Conservation (phyloP, 2,797 vertebrate genomes). For the Chiloscyllium punctatum region DNA sequence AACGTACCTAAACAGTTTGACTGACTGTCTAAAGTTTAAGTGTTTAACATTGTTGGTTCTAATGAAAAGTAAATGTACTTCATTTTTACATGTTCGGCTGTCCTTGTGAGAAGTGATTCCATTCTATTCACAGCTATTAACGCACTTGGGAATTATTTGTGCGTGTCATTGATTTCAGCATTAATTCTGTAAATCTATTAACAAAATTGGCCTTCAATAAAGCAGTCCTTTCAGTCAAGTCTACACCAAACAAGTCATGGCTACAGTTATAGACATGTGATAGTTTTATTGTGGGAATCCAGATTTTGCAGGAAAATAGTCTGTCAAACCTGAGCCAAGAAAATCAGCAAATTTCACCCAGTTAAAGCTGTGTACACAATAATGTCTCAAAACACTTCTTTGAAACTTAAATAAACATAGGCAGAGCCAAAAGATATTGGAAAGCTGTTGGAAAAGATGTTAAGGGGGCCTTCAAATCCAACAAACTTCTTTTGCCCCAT, state of each 20-base stretch:
- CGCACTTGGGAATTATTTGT: neutral
- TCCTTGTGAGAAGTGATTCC: neutral
- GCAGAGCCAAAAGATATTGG: neutral
- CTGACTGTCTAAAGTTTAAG: neutral
- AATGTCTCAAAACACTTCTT: neutral
- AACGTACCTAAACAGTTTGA: neutral
- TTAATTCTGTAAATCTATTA: neutral
- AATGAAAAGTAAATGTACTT: no score
- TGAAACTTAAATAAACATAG: neutral
- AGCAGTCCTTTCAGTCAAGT: neutral
- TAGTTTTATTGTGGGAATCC: neutral
- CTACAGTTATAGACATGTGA: neutral
- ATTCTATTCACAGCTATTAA: neutral
- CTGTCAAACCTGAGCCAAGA: neutral
- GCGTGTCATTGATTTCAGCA: neutral
- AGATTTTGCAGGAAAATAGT: neutral
- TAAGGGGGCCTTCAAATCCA: neutral
- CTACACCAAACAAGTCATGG: neutral
- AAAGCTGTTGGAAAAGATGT: neutral
- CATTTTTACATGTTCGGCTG: neutral
- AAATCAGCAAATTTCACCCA: neutral
- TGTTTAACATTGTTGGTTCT: no score
- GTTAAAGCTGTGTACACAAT: neutral
- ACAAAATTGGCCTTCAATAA: neutral
- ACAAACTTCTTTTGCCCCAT: neutral